Evolutionary conservation across 2,113 vertebrate species (phyloP), one percentile per base, ranked within the genome.

Genomic region (Dasyornis broadbenti): DNA sequence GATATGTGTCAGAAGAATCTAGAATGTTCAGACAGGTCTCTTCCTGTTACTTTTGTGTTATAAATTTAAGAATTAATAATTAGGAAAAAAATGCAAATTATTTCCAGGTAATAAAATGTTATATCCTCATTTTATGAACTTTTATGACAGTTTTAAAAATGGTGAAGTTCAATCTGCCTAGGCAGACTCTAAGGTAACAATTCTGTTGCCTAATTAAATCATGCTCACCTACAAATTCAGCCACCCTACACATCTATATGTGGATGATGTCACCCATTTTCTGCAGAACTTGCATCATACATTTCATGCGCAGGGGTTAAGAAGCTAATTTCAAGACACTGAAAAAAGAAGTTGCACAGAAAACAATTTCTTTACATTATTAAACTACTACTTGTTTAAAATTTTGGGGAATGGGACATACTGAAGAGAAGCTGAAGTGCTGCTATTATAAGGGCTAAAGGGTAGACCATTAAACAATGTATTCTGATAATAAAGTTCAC

Each of bases 41-140:
- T 84, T 86, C 26, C 28, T 69, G 23, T 24, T 77, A 73, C 9
- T 80, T 73, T 76, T 57, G 12, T 42, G 75, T 76, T 72, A 44
- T 59, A 79, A 96, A 91, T 71, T 45, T 82, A 91, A 47, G n/a
- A 89, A 82, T 68, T 53, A 90, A 66, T 56, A 93, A 64, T 37
- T 60, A 71, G 42, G 54, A 94, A 94, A 93, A 64, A 95, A 66
- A 91, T 33, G 61, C 6, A 9, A 82, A 95, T 86, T 92, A 82
- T 66, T 78, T 80, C 39, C 82, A 94, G 18, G 15, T 15, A 39
- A 86, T 95, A 88, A 94, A 93, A 89, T 45, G 8, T 82, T 68
- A 44, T 73, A 77, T 57, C 24, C 52, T 63, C 37, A 64, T 63
- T 93, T 95, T 83, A 66, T 86, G 56, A 89, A 64, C 35, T 78